phyloP scores from a whole-genome alignment of 2,888 invertebrate genomes.

The Tipula lateralis region DNA sequence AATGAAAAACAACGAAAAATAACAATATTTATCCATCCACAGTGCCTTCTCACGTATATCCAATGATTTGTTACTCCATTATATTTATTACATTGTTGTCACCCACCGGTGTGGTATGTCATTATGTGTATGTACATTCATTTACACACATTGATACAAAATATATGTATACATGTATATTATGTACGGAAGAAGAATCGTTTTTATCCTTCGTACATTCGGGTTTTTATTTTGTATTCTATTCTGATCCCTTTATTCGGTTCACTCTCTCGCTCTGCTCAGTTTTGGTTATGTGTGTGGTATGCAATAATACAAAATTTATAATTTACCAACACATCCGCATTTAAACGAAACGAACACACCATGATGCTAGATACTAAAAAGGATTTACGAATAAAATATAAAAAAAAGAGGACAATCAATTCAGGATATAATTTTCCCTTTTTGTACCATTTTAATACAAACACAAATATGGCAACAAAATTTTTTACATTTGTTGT shows the following conservation, averaged over 20 bases:
- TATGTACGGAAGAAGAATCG: background rate
- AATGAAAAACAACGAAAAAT: constrained; percentile 1
- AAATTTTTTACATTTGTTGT: background rate
- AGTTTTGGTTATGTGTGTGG: background rate
- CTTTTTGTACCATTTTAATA: constrained; percentile 24
- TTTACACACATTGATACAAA: background rate
- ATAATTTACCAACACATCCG: background rate
- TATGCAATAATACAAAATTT: background rate
- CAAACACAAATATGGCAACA: constrained; percentile 24
- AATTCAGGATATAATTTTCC: constrained; percentile 19
- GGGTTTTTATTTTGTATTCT: background rate
- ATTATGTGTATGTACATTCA: background rate
- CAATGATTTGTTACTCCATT: constrained; percentile 32
- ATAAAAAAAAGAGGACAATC: constrained; percentile 3
- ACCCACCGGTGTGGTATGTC: constrained; percentile 30
- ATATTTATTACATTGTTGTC: constrained; percentile 32
- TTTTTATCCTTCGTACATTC: background rate
- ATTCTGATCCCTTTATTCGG: background rate
- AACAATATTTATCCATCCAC: constrained; percentile 25
- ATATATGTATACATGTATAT: background rate
- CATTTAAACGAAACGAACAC: background rate
- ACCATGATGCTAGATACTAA: background rate
- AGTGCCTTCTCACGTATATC: constrained; percentile 26
- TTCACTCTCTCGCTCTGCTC: background rate
- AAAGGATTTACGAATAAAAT: constrained; percentile 2